Evolutionary conservation across 2,797 vertebrate genomes (phyloP), one percentile per base, ranked within the genome.

Genomic region (Coreius guichenoti): DNA sequence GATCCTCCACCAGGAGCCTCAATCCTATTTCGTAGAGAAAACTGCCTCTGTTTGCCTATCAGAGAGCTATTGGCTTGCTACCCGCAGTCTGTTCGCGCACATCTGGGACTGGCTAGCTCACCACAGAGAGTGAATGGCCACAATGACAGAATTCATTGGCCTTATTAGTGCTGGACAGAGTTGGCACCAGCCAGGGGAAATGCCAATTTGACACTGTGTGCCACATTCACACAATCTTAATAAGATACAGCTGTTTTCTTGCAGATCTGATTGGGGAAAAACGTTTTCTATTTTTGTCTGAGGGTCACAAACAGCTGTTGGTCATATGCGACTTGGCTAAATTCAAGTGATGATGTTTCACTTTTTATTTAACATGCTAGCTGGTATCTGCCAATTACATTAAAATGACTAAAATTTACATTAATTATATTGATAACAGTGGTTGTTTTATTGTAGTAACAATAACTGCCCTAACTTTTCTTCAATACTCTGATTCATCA

Each of bases 181-280:
- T 70, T 72, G 45, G 23, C 49, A 45, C 36, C 16, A 3, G 33
- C 26, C 3, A 56, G 33, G 4, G 56, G 76, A 78, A 85, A 47
- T 67, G 73, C 36, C 49, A 58, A 74, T 79, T 36, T 79, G 36
- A 75, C 21, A 45, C 31, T 5, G 11, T 45, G 45, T 81, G 81
- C n/a, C 78, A 88, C 39, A 72, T 84, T 86, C 67, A 33, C 49
- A 70, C 49, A 67, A 9, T 11, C 23, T 80, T 39, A 65, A 82
- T 67, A 9, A 72, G 47, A 72, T 29, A 33, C 33, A 81, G 81
- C 72, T 56, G 77, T 82, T 83, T 80, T 80, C 39, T 31, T 33
- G 68, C 56, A 36, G n/a, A 70, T 78, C 49, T 68, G 21, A 58
- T 43, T 49, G 65, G 16, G 13, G 51, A 23, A 51, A 36, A 14